Evolutionary conservation across 2,113 vertebrate species (phyloP).

Genomic region (Choloepus hoffmanni): DNA sequence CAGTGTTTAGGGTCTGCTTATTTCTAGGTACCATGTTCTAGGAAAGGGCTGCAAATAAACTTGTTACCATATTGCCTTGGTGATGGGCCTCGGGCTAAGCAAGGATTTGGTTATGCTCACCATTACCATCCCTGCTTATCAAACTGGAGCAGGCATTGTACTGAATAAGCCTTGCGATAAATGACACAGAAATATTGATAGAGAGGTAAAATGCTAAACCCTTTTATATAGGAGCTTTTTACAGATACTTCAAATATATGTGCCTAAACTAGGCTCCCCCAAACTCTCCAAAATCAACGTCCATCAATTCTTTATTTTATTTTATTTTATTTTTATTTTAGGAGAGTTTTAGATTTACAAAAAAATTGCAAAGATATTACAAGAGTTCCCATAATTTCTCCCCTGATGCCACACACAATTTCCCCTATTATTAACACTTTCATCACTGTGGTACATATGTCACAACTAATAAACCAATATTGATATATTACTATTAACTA

Average conservation of each 20-base stretch:
- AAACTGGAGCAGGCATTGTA: not conserved
- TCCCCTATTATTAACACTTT: too few species aligned
- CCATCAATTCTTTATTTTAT: not conserved
- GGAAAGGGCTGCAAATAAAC: conserved; percentile 46
- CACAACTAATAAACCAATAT: too few species aligned
- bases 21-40: conserved; percentile 63
- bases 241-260: not conserved
- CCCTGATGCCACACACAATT: too few species aligned
- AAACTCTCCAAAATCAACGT: not conserved
- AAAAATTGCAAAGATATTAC: too few species aligned
- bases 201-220: conserved; percentile 41
- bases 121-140: conserved; percentile 52
- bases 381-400: too few species aligned
- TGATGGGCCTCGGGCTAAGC: not conserved
- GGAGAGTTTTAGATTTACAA: too few species aligned
- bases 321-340: too few species aligned
- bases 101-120: not conserved
- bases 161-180: conserved; percentile 5
- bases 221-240: not conserved
- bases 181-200: conserved; percentile 16
- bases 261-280: not conserved
- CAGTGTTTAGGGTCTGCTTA: conserved; percentile 62
- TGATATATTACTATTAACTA: too few species aligned
- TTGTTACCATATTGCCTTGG: not conserved
- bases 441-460: too few species aligned